phyloP scores from a whole-genome alignment of 2,888 invertebrate genomes.

The Pristionchus exspectatus region DNA sequence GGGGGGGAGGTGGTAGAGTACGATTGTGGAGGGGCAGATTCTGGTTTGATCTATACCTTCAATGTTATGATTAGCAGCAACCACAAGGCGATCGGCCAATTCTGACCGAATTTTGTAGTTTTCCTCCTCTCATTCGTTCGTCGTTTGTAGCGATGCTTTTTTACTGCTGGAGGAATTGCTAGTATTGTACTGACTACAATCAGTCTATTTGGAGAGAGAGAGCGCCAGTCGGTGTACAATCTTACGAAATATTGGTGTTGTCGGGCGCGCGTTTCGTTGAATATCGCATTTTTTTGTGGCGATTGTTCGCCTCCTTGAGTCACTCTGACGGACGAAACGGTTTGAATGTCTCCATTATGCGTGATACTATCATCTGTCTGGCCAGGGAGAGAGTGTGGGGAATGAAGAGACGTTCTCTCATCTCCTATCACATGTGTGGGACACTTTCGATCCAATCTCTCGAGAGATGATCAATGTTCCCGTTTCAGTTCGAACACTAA shows the following conservation, averaged over 20 bases:
- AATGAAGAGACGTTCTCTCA: background rate
- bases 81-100: no score
- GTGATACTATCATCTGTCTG: no score
- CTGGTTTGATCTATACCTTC: conserved; percentile 23
- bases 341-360: no score
- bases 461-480: background rate
- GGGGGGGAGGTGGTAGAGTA: background rate
- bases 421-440: background rate
- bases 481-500: background rate
- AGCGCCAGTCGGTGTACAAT: no score
- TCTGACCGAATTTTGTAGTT: no score
- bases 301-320: no score
- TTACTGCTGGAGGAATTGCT: background rate
- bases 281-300: no score
- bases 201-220: background rate
- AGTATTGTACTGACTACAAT: conserved; percentile 2
- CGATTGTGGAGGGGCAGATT: background rate
- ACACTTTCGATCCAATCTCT: background rate
- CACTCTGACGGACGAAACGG: no score
- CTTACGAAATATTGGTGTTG: no score
- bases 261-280: no score
- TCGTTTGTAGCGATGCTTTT: background rate
- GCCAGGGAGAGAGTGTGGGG: background rate
- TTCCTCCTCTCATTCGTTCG: background rate
- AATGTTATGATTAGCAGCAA: conserved; percentile 16